Base-by-base conservation (phyloP, 2,797 vertebrate genomes). In the Tangara arthus region DNA sequence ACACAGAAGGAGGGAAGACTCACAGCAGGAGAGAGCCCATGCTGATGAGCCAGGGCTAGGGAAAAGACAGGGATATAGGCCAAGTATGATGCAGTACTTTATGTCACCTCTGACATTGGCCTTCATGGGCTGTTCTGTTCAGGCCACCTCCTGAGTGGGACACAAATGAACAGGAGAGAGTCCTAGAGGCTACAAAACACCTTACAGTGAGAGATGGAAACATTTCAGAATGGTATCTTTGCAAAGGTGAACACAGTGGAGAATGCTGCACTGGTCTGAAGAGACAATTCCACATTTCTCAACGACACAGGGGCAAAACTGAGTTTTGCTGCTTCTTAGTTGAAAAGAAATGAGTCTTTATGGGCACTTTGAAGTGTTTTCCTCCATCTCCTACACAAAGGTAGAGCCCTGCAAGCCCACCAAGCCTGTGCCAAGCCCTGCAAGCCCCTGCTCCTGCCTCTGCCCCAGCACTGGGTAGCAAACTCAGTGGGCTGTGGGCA, bases 291-390 rank as follows among this genome's bases (percentile, higher is more conserved):
- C 53, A 75, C 20, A 19, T 61, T 61, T 82, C 46, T 53, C 42
- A 53, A 34, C 0, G 0, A 35, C 4, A 11, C 3, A 34, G 23
- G 27, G 22, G 14, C 22, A 79, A 77, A 84, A 46, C 12, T 56
- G 34, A 68, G 16, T 39, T 82, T 78, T 90, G 18, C 18, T 30
- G 2, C 59, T 50, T 44, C 35, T 7, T 19, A 34, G 9, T 3
- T 71, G 65, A 30, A 71, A 89, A 75, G 24, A n/a, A 64, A 79
- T 80, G 28, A 64, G 27, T 9, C 66, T 82, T 70, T n/a, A 56
- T 1, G 2, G 30, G 53, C 19, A 56, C 21, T 59, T 41, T 1
- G 1, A 15, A 27, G 20, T 46, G 8, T 55, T 64, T 91, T 80
- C 34, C 23, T 88, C 35, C 32, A 73, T 22, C 10, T 75, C 28